A percentile compares a stretch with the other conserved stretches of the same genome.
These are phyloP conservation scores for Lymantria monacha DNA, from an alignment of 2,888 invertebrate genomes.

Conservation along the genomic window DNA sequence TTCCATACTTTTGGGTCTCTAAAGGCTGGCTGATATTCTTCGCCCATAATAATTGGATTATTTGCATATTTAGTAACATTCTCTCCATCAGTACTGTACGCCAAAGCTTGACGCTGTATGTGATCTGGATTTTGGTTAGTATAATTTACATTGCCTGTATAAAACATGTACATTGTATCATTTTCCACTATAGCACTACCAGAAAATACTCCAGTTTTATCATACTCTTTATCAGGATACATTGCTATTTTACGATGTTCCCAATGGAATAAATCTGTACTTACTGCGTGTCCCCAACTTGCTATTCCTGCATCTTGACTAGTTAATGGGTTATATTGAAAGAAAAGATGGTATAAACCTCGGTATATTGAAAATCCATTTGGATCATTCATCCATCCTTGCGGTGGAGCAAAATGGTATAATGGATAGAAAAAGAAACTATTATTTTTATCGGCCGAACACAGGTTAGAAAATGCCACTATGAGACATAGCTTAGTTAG, in stretches of 20 bases:
- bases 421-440: constrained; percentile 45
- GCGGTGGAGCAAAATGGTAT: constrained; percentile 57
- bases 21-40: constrained; percentile 59
- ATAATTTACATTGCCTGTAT: constrained; percentile 63
- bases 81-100: constrained; percentile 57
- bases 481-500: constrained; percentile 33
- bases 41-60: constrained; percentile 59
- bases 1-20: constrained; percentile 78
- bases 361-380: constrained; percentile 71
- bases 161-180: constrained; percentile 54
- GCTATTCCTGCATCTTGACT: constrained; percentile 56
- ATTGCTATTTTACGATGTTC: constrained; percentile 68
- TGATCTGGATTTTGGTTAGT: constrained; percentile 38
- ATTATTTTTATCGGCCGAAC: constrained; percentile 22
- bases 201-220: constrained; percentile 67
- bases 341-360: constrained; percentile 72
- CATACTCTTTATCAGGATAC: constrained; percentile 63
- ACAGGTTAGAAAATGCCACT: constrained; percentile 32
- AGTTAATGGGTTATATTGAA: constrained; percentile 70
- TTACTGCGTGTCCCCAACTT: constrained; percentile 78
- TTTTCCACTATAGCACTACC: constrained; percentile 70
- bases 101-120: constrained; percentile 57
- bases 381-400: constrained; percentile 81
- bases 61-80: constrained; percentile 49
- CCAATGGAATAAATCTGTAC: constrained; percentile 73